Conservation (phyloP, 2,113 vertebrate species). For the Tachuris rubrigastra region DNA sequence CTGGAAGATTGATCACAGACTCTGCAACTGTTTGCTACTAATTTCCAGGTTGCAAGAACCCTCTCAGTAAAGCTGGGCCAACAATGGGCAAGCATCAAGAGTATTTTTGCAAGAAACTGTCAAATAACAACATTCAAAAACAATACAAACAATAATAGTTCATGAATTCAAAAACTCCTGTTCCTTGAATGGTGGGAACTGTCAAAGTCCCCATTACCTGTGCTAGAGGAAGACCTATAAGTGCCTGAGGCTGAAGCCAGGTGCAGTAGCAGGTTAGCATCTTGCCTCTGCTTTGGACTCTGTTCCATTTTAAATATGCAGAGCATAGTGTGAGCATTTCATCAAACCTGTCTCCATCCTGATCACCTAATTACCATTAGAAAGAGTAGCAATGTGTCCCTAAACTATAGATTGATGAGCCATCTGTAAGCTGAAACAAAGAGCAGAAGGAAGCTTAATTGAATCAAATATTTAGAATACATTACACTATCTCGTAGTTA, state of each 20-base stretch:
- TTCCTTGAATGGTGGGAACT: neutral
- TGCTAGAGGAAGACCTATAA: neutral
- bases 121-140: neutral
- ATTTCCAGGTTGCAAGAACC: neutral
- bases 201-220: neutral
- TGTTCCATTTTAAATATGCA: conserved; percentile 44
- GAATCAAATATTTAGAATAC: conserved; percentile 67
- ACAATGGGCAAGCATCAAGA: neutral
- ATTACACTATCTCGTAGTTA: conserved; percentile 42
- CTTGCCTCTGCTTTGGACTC: neutral
- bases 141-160: neutral
- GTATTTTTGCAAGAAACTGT: neutral
- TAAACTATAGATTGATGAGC: conserved; percentile 65
- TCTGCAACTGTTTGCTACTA: neutral
- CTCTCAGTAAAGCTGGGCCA: neutral
- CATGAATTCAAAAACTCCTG: neutral
- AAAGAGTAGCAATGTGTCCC: conserved; percentile 57
- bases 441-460: conserved; percentile 69
- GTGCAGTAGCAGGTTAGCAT: neutral
- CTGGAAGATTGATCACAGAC: neutral
- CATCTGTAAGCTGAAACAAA: conserved; percentile 67
- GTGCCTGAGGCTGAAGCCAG: neutral
- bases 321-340: conserved; percentile 5
- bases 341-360: conserved; percentile 60
- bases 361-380: conserved; percentile 66